Percentiles rank a stretch among this genome's conserved stretches.
These are phyloP conservation scores for Pyrrhura leucotis DNA, from an alignment of 2,797 vertebrate species.

Conservation along the genomic window DNA sequence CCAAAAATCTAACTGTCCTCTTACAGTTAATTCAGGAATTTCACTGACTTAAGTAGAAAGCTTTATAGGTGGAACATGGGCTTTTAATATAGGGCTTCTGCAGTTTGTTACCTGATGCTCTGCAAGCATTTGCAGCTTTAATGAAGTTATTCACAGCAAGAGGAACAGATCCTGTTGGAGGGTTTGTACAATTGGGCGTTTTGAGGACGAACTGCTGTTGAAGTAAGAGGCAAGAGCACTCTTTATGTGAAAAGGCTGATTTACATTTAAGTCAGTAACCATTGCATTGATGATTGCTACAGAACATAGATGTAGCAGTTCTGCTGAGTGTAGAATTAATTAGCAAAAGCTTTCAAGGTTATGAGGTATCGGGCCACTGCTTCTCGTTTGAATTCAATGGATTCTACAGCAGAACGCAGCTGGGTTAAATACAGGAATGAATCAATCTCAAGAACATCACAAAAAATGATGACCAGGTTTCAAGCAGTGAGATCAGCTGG, in stretches of 20 bases:
- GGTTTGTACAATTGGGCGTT: not conserved
- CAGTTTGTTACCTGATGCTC: not conserved
- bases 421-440: not conserved
- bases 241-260: conserved; percentile 30
- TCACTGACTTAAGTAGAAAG: not conserved
- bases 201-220: not conserved
- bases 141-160: not conserved
- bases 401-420: not conserved
- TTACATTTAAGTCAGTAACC: conserved; percentile 28
- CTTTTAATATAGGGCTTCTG: not conserved
- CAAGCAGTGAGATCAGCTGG: not conserved
- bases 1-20: not conserved
- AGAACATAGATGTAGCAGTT: not conserved
- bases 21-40: not conserved
- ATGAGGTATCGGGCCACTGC: not conserved
- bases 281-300: not conserved
- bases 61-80: not conserved
- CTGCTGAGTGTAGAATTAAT: conserved; percentile 42
- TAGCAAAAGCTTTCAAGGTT: conserved; percentile 32
- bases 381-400: conserved; percentile 11
- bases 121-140: not conserved
- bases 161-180: not conserved
- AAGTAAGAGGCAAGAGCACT: not conserved
- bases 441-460: not conserved
- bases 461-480: not conserved